Evolutionary conservation across 2,888 invertebrate genomes (phyloP).

Genomic region (Apamea sordens): DNA sequence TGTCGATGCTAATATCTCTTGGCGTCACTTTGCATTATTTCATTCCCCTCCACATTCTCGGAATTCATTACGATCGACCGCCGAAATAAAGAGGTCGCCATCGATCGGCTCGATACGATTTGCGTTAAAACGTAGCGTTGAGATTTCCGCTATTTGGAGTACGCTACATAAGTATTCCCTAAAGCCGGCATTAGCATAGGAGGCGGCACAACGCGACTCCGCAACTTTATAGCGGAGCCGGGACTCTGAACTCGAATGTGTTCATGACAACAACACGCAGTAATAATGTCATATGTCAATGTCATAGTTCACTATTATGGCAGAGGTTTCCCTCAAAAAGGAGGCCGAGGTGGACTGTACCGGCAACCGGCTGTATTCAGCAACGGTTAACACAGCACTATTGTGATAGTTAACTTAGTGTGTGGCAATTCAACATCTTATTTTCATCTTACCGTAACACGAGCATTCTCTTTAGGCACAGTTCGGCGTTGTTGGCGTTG

Average conservation of each 20-base stretch:
- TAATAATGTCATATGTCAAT: neutral
- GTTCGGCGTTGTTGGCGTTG: neutral
- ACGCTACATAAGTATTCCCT: conserved; percentile 45
- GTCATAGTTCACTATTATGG: neutral
- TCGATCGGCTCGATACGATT: conserved; percentile 50
- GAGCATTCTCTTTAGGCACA: neutral
- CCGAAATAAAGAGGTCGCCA: conserved; percentile 57
- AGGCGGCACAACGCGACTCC: conserved; percentile 45
- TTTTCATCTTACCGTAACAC: too few species aligned
- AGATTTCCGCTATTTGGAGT: conserved; percentile 45
- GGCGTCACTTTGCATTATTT: conserved; percentile 36
- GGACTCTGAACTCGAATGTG: neutral
- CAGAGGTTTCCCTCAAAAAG: neutral
- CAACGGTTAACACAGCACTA: neutral
- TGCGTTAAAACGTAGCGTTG: conserved; percentile 45
- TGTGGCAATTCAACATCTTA: neutral
- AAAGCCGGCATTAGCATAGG: conserved; percentile 58
- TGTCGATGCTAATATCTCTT: conserved; percentile 36
- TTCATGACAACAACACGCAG: neutral
- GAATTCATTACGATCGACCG: conserved; percentile 42
- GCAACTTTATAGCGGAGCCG: conserved; percentile 9
- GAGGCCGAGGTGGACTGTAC: neutral
- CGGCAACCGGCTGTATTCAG: too few species aligned
- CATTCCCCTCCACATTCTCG: conserved; percentile 27
- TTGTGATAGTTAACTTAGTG: neutral